Base-by-base conservation (phyloP, 2,797 vertebrate genomes). In the Alosa sapidissima region DNA sequence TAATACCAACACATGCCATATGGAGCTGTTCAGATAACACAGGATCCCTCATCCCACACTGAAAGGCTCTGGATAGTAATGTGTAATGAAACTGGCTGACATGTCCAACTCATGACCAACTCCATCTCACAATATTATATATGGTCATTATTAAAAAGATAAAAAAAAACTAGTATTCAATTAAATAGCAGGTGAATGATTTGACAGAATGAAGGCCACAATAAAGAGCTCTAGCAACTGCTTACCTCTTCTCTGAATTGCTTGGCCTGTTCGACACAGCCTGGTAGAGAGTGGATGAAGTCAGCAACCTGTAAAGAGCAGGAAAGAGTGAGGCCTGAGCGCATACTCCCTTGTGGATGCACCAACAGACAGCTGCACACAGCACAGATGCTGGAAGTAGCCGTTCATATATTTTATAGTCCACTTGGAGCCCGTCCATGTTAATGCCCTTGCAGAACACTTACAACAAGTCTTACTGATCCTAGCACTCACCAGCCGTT, bases 161-260 rank as follows among this genome's bases (percentile, higher is more conserved):
- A 28, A 28, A 28, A 28, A 28, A 28, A 28, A 28, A 28, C 28
- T 28, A 28, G 28, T 28, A 28, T 47, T 47, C 36, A 68, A 8
- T 45, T 78, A 47, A 19, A 47, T 41, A 19, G 36, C 13, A 16
- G 14, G 2, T 47, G 41, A 41, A 72, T 41, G 62, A 16, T 41
- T 41, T 6, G 41, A 45, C 36, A 75, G 10, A 68, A 19, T 41
- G 33, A 36, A 41, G 14, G 14, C 68, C 11, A 72, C 1, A 9
- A 11, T 24, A n/a, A 62, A 62, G 5, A n/a, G 2, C 21, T 62
- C 8, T 60, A 3, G 65, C 4, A 3, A 55, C 54, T 5, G 86
- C 94, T 95, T 93, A 98, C 97, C 96, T 98, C 96, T 9, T 97
- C 96, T 92, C 92, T 96, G 93, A 99, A 97, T 85, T 95, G 95